Evolutionary conservation across 2,113 vertebrate species (phyloP).

Genomic region (Pantherophis guttatus): DNA sequence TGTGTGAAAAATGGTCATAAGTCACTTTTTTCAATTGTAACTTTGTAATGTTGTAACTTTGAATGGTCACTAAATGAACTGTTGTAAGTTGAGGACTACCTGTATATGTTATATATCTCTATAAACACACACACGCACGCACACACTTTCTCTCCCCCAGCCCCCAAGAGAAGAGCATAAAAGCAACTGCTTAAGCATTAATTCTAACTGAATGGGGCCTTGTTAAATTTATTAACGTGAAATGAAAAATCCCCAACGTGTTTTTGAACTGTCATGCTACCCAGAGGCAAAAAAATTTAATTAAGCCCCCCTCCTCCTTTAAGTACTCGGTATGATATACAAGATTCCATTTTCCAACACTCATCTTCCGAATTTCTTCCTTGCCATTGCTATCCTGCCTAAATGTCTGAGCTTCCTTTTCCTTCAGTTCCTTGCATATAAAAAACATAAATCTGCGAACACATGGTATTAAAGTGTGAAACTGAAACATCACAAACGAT

Average conservation of each 20-base stretch:
- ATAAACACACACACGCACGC: neutral
- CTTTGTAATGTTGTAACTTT: too few relatives aligned
- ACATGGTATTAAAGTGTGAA: neutral
- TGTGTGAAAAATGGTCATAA: too few relatives aligned
- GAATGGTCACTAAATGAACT: too few relatives aligned
- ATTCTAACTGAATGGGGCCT: slow-evolving; percentile 56
- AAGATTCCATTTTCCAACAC: slow-evolving; percentile 14
- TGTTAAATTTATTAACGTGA: slow-evolving; percentile 66
- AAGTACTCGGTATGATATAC: slow-evolving; percentile 4
- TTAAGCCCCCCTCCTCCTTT: slow-evolving; percentile 41
- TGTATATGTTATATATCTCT: neutral
- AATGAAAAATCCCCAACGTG: slow-evolving; percentile 56
- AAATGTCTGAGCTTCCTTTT: neutral
- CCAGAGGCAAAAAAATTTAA: slow-evolving; percentile 64
- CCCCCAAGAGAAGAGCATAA: slow-evolving; percentile 31
- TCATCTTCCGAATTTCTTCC: neutral
- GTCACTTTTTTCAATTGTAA: too few relatives aligned
- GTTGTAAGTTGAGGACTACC: too few relatives aligned
- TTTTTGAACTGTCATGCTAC: slow-evolving; percentile 56
- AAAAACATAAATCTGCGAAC: slow-evolving; percentile 1
- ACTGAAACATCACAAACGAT: neutral
- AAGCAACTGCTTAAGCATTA: slow-evolving; percentile 45
- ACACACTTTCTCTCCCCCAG: neutral
- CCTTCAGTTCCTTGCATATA: neutral
- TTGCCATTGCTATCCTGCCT: neutral